Conservation (phyloP, 2,797 vertebrate species). For the Phataginus tetradactyla region DNA sequence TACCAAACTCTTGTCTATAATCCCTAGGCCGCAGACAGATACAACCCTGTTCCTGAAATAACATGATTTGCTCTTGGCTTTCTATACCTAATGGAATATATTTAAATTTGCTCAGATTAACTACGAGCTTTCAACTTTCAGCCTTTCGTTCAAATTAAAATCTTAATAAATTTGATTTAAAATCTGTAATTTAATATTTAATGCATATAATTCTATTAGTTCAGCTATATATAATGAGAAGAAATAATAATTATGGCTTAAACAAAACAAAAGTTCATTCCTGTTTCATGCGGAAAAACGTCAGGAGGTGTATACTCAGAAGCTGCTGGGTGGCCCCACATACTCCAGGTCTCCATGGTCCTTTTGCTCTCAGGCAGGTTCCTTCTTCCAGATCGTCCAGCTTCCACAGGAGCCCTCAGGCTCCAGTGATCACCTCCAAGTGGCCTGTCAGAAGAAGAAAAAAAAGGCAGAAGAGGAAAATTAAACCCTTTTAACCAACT, state of each 20-base stretch:
- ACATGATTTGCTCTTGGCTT: not conserved
- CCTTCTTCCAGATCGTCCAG: not conserved
- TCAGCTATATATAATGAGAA: not conserved
- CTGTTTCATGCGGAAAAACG: not conserved
- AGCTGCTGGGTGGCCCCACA: not conserved
- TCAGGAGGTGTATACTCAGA: rapidly evolving
- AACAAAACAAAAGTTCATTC: not conserved
- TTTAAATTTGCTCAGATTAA: not conserved
- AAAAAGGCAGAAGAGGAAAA: not conserved
- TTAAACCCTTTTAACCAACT: not conserved
- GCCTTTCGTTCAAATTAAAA: not conserved
- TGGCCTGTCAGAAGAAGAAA: not conserved
- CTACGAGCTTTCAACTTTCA: not conserved
- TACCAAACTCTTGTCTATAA: not conserved
- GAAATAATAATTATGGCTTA: not conserved
- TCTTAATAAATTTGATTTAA: conserved; percentile 7
- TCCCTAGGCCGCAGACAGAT: not conserved
- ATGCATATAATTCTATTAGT: not conserved
- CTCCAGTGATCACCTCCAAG: not conserved
- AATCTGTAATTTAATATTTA: not conserved
- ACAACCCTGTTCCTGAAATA: not conserved
- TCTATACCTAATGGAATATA: not conserved
- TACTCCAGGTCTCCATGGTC: not conserved
- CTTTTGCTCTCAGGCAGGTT: not conserved
- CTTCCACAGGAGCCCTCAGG: not conserved